A percentile compares a stretch with the other conserved stretches of the same genome.
phyloP scores from a whole-genome alignment of 2,113 vertebrate species.

The Eudyptes chrysolophus region DNA sequence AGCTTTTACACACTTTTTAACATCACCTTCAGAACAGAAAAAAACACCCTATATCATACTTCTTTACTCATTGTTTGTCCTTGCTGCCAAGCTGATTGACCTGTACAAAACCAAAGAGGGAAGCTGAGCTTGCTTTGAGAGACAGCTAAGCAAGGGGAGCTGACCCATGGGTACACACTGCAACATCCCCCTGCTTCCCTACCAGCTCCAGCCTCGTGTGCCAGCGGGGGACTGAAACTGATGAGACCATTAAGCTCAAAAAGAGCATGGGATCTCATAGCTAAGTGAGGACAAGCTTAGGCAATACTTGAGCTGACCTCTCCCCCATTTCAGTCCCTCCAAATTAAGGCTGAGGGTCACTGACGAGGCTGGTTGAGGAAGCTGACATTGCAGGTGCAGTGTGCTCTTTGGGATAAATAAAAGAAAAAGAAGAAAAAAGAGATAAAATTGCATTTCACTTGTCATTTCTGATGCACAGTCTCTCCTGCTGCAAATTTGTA shows the following conservation, averaged over 20 bases:
- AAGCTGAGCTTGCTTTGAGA: not conserved
- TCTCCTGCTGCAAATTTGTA: not conserved
- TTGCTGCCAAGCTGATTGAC: not conserved
- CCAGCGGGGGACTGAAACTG: not conserved
- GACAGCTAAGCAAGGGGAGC: not conserved
- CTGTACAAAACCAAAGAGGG: not conserved
- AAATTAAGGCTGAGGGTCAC: conserved; percentile 5
- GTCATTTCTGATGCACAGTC: not conserved
- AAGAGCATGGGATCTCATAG: not conserved
- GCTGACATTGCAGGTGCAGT: not conserved
- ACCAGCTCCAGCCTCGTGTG: not conserved
- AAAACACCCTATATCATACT: not conserved
- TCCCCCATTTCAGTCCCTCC: conserved; percentile 3
- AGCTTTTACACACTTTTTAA: not conserved
- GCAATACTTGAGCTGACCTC: conserved; percentile 11
- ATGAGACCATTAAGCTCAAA: conserved; percentile 20
- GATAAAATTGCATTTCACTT: not conserved
- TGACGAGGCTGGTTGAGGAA: not conserved
- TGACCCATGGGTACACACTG: not conserved
- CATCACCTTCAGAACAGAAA: not conserved
- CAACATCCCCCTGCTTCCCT: not conserved
- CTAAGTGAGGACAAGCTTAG: not conserved
- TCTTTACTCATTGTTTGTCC: not conserved
- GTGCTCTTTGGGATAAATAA: not conserved
- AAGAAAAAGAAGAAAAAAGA: not conserved